Conservation (phyloP, 2,113 vertebrate species). For the Muntiacus muntjak region DNA sequence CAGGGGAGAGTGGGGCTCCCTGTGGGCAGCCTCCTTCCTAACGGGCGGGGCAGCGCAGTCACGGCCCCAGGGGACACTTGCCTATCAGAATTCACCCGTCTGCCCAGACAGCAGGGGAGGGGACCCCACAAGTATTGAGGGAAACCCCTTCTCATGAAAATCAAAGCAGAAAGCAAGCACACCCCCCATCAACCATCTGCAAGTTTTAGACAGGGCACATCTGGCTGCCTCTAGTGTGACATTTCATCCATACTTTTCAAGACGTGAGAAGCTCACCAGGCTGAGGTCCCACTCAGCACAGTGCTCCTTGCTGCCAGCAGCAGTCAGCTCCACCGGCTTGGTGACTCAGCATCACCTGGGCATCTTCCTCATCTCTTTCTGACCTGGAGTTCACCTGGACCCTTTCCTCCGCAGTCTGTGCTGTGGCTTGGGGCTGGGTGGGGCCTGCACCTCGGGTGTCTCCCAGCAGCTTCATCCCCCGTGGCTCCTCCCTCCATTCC, state of each 20-base stretch:
- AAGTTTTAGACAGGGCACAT: background rate
- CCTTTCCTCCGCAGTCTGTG: background rate
- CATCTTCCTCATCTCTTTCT: background rate
- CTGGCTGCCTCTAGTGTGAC: background rate
- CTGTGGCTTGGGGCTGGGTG: background rate
- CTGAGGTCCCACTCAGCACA: background rate
- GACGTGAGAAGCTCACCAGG: background rate
- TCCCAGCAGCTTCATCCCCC: background rate
- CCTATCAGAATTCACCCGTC: background rate
- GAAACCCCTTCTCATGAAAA: background rate
- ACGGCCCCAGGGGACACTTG: background rate
- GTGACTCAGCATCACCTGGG: background rate
- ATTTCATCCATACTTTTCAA: background rate
- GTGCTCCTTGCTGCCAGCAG: background rate
- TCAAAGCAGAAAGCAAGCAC: background rate
- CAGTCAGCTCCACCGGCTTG: fast-evolving
- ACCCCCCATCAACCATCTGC: background rate
- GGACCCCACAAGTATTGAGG: background rate
- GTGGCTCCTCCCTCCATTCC: background rate
- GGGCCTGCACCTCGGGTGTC: background rate
- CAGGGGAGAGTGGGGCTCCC: background rate
- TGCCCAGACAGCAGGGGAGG: background rate
- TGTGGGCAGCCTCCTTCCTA: background rate
- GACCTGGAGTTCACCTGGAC: background rate
- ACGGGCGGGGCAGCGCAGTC: background rate